These are phyloP conservation scores for Archaeoteleia sp. DNA, from an alignment of 2,888 invertebrate species.

Conservation along the genomic window DNA sequence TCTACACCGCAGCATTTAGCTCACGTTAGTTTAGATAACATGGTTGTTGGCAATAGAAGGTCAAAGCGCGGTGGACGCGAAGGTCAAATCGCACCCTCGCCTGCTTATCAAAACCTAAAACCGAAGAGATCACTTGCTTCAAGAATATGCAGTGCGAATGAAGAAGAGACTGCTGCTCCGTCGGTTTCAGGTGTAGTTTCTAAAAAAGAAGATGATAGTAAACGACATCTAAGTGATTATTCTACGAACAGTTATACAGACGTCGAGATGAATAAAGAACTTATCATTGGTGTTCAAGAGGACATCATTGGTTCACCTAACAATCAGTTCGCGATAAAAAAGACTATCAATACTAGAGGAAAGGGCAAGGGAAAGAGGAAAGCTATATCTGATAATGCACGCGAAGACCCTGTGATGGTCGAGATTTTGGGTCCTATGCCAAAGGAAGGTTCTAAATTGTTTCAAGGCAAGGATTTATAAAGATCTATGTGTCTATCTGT, in stretches of 20 bases:
- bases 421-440: conserved; percentile 78
- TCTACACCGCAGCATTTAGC: conserved; percentile 60
- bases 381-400: conserved; percentile 56
- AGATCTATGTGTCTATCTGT: too few species aligned
- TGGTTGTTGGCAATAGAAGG: conserved; percentile 65
- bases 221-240: too few species aligned
- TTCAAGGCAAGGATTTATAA: conserved; percentile 72
- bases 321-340: conserved; percentile 49
- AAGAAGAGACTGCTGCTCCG: conserved; percentile 37
- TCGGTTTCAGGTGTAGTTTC: conserved; percentile 61
- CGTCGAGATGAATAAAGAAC: conserved; percentile 47
- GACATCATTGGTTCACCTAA: conserved; percentile 63
- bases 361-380: conserved; percentile 75
- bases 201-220: conserved; percentile 31
- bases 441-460: conserved; percentile 74
- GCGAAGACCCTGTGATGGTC: conserved; percentile 76
- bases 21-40: conserved; percentile 66
- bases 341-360: conserved; percentile 57
- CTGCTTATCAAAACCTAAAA: conserved; percentile 7
- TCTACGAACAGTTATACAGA: too few species aligned
- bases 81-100: conserved; percentile 48
- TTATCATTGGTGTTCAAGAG: conserved; percentile 55
- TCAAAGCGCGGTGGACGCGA: conserved; percentile 61
- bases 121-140: conserved; percentile 4
- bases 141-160: neutral